Conservation (phyloP, 2,113 vertebrate species). For the Shinisaurus crocodilurus region DNA sequence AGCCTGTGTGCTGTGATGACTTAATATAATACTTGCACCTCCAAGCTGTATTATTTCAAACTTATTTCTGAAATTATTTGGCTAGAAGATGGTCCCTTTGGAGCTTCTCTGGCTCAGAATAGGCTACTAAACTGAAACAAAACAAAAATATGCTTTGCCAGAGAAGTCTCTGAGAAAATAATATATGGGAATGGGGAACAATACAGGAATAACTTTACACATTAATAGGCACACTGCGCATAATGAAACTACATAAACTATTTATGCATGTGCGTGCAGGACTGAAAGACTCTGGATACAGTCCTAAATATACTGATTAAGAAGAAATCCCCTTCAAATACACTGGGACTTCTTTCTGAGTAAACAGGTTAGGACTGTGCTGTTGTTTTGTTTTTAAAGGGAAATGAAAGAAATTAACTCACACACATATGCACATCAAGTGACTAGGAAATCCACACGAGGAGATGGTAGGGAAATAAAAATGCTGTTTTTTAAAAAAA, state of each 20-base stretch:
- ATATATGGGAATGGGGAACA: not conserved
- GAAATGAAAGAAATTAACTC: not conserved
- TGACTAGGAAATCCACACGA: not conserved
- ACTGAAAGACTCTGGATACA: not conserved
- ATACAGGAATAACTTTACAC: not conserved
- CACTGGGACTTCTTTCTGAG: not conserved
- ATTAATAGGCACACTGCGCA: not conserved
- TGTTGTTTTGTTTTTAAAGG: not conserved
- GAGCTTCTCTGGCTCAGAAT: not conserved
- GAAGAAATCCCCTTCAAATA: not conserved
- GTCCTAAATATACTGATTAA: not conserved
- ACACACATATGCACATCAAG: not conserved
- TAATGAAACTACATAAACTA: not conserved
- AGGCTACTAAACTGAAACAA: not conserved
- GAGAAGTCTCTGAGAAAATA: not conserved
- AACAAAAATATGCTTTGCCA: not conserved
- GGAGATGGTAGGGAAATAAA: not conserved
- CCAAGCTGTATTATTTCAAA: conserved; percentile 46
- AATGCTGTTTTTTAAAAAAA: not conserved
- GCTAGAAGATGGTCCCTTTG: not conserved
- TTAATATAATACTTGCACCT: conserved; percentile 35
- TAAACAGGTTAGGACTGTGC: too few relatives aligned
- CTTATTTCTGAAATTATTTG: conserved; percentile 29
- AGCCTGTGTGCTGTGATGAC: conserved; percentile 14
- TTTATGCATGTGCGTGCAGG: not conserved